Evolutionary conservation across 2,888 invertebrate species (phyloP).

Genomic region (Maniola hyperantus): DNA sequence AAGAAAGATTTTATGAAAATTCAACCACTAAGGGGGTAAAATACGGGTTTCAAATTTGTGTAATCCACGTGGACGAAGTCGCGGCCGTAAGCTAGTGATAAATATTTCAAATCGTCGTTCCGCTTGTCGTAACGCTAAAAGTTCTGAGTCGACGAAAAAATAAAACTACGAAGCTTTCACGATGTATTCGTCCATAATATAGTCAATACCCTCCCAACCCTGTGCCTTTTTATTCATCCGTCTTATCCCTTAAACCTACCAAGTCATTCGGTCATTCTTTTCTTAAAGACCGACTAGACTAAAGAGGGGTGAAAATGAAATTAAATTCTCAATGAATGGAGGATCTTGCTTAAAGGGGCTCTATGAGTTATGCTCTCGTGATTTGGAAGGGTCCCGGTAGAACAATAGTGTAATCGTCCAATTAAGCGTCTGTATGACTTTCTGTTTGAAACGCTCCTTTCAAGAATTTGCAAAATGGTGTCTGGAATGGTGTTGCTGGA

Average conservation of each 20-base stretch:
- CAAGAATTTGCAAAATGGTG: slow-evolving; percentile 21
- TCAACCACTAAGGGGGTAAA: too few relatives aligned
- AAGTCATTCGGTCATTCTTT: slow-evolving; percentile 78
- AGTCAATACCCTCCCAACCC: neutral
- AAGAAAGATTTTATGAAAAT: too few relatives aligned
- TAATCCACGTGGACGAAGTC: too few relatives aligned
- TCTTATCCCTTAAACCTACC: slow-evolving; percentile 55
- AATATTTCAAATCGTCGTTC: too few relatives aligned
- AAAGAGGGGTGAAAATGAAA: slow-evolving; percentile 80
- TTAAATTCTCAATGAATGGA: slow-evolving; percentile 80
- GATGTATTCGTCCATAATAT: neutral
- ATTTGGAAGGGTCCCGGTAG: slow-evolving; percentile 61
- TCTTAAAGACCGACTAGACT: slow-evolving; percentile 56
- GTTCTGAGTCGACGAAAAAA: too few relatives aligned
- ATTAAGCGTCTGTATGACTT: slow-evolving; percentile 76
- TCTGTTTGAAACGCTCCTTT: slow-evolving; percentile 40
- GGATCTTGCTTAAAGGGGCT: slow-evolving; percentile 71
- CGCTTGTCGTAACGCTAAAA: too few relatives aligned
- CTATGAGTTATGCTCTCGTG: slow-evolving; percentile 75
- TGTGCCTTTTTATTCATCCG: slow-evolving; percentile 48
- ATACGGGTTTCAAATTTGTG: too few relatives aligned
- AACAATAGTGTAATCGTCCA: slow-evolving; percentile 81
- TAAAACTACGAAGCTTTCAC: neutral
- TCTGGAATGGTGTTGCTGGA: slow-evolving; percentile 5
- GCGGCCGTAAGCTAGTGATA: too few relatives aligned